These are phyloP conservation scores for Chamaea fasciata DNA, from an alignment of 2,113 vertebrate genomes.

Conservation along the genomic window DNA sequence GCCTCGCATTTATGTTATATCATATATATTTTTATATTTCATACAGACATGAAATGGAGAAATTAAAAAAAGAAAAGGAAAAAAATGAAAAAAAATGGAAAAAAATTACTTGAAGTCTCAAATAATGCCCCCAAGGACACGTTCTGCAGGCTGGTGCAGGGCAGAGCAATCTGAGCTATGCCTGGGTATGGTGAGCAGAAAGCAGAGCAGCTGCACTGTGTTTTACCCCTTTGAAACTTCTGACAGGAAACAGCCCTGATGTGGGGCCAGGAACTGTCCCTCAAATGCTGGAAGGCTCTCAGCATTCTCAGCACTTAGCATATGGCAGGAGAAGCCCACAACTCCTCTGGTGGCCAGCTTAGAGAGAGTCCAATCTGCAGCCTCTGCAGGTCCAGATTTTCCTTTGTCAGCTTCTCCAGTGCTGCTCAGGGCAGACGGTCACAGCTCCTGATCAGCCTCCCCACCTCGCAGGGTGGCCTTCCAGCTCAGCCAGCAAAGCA, in stretches of 20 bases:
- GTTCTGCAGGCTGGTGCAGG: not conserved
- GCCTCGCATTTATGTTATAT: rapidly evolving
- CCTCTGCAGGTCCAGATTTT: not conserved
- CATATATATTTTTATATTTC: not conserved
- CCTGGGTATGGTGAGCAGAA: not conserved
- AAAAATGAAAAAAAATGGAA: rapidly evolving
- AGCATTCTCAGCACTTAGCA: not conserved
- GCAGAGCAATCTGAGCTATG: not conserved
- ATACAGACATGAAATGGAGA: not conserved
- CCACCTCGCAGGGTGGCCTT: not conserved
- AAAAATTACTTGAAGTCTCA: not conserved
- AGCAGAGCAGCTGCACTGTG: not conserved
- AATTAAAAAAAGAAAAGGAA: not conserved
- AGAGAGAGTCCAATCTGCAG: not conserved
- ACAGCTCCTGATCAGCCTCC: not conserved
- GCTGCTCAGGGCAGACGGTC: not conserved
- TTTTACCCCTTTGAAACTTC: slow-evolving; percentile 20
- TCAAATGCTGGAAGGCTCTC: not conserved
- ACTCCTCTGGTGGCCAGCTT: not conserved
- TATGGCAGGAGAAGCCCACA: not conserved
- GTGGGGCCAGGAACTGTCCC: not conserved
- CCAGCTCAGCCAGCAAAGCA: not conserved
- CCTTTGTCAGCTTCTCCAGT: not conserved
- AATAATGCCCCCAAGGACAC: not conserved
- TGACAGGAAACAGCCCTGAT: slow-evolving; percentile 6